Evolutionary conservation across 92 coral and sea anemone species (phyloP), one percentile per base, ranked within the genome.

Genomic region (Zoanthus gigantus): DNA sequence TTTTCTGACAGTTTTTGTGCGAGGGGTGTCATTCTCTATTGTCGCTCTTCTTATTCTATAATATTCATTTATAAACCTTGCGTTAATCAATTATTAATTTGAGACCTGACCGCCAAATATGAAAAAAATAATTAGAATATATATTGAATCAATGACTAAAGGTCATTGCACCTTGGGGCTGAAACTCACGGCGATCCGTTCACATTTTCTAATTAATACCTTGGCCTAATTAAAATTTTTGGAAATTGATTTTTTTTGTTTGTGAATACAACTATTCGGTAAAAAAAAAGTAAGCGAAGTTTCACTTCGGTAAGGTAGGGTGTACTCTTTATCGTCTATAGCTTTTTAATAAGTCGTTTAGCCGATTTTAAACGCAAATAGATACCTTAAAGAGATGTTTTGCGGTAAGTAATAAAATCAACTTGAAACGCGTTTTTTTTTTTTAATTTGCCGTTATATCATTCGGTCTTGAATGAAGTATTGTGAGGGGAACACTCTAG

Each of bases 31-130:
- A 93, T 89, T 91, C 83, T 90, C 89, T 57, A 95, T 88, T 94
- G 94, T 95, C 42, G 82, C 85, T 88, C 86, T 66, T 78, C 90
- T 89, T 89, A 77, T 77, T 54, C 52, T 77, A 94, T 95, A 88
- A 90, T 95, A 92, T 92, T 95, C 94, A 93, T 87, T 86, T 92
- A 82, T 95, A 89, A 95, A 95, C 91, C 92, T 93, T 86, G 92
- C 78, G 72, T 83, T 91, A 93, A 93, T 95, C 88, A 95, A 95
- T 95, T 86, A 95, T 95, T 95, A 78, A 93, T 93, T 88, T 84
- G 84, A 79, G 90, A 84, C 94, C 82, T 76, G 89, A 88, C 91
- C 95, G 90, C 91, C 94, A 90, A 91, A 88, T 92, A 94, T 78
- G 83, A 73, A 77, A 69, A 82, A 83, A 81, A 92, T 92, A 77